Evolutionary conservation across 35 echinoderm and acorn worm species (phyloP), one percentile per base, ranked within the genome.

Genomic region (Diadema setosum): DNA sequence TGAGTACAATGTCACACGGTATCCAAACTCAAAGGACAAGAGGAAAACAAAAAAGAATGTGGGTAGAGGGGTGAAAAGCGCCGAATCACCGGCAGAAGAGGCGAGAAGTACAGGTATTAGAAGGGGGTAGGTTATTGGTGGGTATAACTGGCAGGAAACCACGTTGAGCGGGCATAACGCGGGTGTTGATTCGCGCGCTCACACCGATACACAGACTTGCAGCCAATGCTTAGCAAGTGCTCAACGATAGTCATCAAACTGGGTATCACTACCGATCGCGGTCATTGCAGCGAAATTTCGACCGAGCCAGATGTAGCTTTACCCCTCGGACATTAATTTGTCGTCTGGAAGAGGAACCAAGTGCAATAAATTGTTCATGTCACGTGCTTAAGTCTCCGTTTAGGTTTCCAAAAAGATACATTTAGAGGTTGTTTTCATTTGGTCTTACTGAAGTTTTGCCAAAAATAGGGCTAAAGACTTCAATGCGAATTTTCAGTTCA

Each of bases 131-230:
- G 73, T 21, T 34, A 67, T 33, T 67, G 37, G 63, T n/a, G 63
- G 63, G 63, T 67, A 67, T 67, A 67, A 33, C 37, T 67, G 37
- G 63, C 63, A 18, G 63, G 9, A 16, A 67, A 67, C 30, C 27
- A 33, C 27, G 63, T 67, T 67, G 63, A 34, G 63, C 30, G 63
- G 63, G 63, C 63, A 67, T 26, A 67, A 67, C 63, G 37, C 39
- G 73, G 35, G 73, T 78, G 73, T 78, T 78, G 73, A 78, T 78
- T 78, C 73, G 73, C 40, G 73, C n/a, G 44, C 35, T 24, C 29
- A 78, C 73, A 33, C 44, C 40, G 73, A 34, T 67, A 26, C 37
- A 14, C 25, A 67, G 63, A 78, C 73, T 78, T 78, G 73, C 37
- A 41, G 44, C 73, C 73, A 78, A 44, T 78, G n/a, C 48, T n/a